phyloP scores from a whole-genome alignment of 2,888 invertebrate genomes.

The Plutella xylostella region DNA sequence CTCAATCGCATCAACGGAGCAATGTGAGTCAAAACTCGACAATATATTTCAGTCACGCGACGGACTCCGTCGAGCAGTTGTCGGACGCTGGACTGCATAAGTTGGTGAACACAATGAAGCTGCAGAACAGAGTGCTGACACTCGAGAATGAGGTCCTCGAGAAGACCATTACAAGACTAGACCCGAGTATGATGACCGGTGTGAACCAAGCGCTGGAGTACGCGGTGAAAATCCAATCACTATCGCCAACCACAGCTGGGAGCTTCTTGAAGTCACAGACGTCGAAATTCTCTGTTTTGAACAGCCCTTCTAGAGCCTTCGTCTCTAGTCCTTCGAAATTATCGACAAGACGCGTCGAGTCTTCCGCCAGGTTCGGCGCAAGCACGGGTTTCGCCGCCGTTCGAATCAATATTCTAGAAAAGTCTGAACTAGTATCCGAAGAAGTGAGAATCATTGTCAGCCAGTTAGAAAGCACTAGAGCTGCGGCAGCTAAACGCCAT shows the following conservation, averaged over 20 bases:
- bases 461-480: conserved; percentile 33
- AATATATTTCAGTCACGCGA: too few relatives aligned
- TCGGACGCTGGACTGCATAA: conserved; percentile 42
- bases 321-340: conserved; percentile 28
- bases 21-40: too few relatives aligned
- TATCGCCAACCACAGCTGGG: conserved; percentile 18
- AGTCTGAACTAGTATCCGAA: conserved; percentile 55
- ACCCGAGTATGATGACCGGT: conserved; percentile 55
- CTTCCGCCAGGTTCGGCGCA: conserved; percentile 41
- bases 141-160: conserved; percentile 68
- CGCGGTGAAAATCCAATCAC: conserved; percentile 32
- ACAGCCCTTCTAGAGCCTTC: conserved; percentile 36
- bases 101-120: conserved; percentile 39
- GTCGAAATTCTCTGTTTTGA: conserved; percentile 29
- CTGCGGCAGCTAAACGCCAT: conserved; percentile 40
- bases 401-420: conserved; percentile 61
- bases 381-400: conserved; percentile 43
- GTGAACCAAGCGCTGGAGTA: conserved; percentile 53
- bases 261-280: conserved; percentile 39
- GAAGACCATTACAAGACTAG: conserved; percentile 48
- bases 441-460: conserved; percentile 60
- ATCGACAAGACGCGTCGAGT: conserved; percentile 43
- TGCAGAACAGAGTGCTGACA: conserved; percentile 33
- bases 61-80: conserved; percentile 35
- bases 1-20: too few relatives aligned